Percentiles rank a stretch among this genome's conserved stretches.
These are phyloP conservation scores for Cecidostiba fungosa DNA, from an alignment of 2,888 invertebrate species.

Conservation along the genomic window DNA sequence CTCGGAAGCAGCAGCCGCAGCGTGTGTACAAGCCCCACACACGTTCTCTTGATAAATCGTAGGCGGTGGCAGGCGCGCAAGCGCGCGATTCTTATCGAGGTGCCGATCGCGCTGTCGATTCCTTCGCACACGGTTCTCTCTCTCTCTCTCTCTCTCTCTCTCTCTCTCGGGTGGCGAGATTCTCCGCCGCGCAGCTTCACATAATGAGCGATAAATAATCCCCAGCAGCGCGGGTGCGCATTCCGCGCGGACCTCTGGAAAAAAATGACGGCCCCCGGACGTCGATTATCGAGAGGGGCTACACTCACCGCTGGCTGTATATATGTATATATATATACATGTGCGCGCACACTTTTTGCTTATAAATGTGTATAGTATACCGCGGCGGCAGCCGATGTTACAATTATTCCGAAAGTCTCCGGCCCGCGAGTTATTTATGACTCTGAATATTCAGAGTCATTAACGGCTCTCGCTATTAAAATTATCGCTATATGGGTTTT, in stretches of 20 bases:
- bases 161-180: constrained; percentile 65
- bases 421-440: background rate
- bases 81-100: constrained; percentile 70
- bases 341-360: background rate
- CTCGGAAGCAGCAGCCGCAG: background rate
- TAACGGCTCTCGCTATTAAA: too few species aligned
- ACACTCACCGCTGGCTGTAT: background rate
- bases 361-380: too few species aligned
- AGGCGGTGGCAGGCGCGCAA: constrained; percentile 67
- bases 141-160: constrained; percentile 47
- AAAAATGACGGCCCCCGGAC: constrained; percentile 26
- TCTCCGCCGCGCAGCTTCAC: constrained; percentile 66
- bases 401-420: constrained; percentile 16
- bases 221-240: constrained; percentile 66
- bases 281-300: constrained; percentile 34
- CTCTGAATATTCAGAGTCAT: too few species aligned
- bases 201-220: constrained; percentile 78
- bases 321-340: background rate
- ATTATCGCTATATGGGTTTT: too few species aligned
- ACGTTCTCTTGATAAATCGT: constrained; percentile 74
- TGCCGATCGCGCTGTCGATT: constrained; percentile 72
- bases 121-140: constrained; percentile 60
- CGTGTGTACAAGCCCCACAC: constrained; percentile 11
- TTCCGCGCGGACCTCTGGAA: constrained; percentile 9
- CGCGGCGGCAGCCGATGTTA: background rate